Percentiles rank a stretch among this genome's conserved stretches.
Conservation (phyloP, 1,140 invertebrate species). For the Drosophila carrolli region DNA sequence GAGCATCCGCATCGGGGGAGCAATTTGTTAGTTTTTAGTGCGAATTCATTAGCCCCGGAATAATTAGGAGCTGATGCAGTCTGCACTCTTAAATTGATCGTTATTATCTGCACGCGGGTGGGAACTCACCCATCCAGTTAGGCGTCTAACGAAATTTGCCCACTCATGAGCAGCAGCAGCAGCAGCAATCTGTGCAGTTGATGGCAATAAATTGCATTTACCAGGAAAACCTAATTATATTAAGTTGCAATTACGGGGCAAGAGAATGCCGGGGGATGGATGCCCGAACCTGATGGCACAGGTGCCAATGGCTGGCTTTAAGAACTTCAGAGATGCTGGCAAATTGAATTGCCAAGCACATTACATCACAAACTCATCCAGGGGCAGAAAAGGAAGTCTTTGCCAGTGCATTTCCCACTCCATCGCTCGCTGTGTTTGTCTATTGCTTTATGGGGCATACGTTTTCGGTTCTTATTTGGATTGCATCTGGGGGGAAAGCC, state of each 20-base stretch:
- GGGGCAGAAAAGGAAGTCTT: slow-evolving; percentile 7
- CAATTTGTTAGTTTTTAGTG: slow-evolving; percentile 10
- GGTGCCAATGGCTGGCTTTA: slow-evolving; percentile 49
- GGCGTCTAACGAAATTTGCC: slow-evolving; percentile 25
- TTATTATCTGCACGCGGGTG: slow-evolving; percentile 14
- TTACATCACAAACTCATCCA: slow-evolving; percentile 4
- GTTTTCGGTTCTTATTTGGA: slow-evolving; percentile 26
- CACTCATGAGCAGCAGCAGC: slow-evolving; percentile 23
- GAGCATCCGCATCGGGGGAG: not conserved
- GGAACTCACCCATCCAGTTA: slow-evolving; percentile 13
- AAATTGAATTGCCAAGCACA: slow-evolving; percentile 70
- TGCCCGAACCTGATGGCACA: slow-evolving; percentile 3
- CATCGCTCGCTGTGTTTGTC: slow-evolving; percentile 21
- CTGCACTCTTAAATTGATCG: slow-evolving; percentile 19
- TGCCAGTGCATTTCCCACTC: slow-evolving; percentile 9
- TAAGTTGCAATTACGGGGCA: slow-evolving; percentile 65
- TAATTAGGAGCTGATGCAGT: slow-evolving; percentile 34
- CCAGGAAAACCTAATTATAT: slow-evolving; percentile 68
- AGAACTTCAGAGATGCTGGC: slow-evolving; percentile 36
- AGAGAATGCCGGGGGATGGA: not conserved
- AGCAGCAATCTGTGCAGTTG: slow-evolving; percentile 48
- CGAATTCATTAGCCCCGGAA: slow-evolving; percentile 29
- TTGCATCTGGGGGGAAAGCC: slow-evolving; percentile 5
- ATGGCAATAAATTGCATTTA: slow-evolving; percentile 72
- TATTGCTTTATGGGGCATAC: slow-evolving; percentile 36